These are phyloP conservation scores for Tetragonisca angustula DNA, from an alignment of 2,888 invertebrate species.

Conservation along the genomic window DNA sequence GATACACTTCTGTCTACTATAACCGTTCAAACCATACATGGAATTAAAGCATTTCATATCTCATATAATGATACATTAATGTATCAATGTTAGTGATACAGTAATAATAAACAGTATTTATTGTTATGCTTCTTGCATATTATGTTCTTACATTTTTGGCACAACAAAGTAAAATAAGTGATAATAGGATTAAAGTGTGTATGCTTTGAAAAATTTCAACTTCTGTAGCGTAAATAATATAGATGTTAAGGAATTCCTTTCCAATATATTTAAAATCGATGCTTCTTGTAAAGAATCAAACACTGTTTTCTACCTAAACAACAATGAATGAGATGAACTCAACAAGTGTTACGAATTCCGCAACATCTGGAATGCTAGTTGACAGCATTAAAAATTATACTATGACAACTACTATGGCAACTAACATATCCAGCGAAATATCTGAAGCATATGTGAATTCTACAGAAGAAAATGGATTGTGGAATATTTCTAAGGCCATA, in stretches of 20 bases:
- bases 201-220: conserved; percentile 4
- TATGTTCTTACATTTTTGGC: conserved; percentile 26
- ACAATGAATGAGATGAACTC: conserved; percentile 49
- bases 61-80: conserved; percentile 13
- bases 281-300: conserved; percentile 2
- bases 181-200: not conserved
- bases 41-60: conserved; percentile 4
- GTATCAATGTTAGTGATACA: conserved; percentile 14
- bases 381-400: conserved; percentile 49
- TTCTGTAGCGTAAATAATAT: conserved; percentile 16
- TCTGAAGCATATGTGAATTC: conserved; percentile 62
- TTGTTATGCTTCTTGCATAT: conserved; percentile 13
- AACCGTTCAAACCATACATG: not conserved
- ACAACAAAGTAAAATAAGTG: conserved; percentile 15
- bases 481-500: conserved; percentile 62
- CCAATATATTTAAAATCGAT: conserved; percentile 6
- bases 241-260: not conserved
- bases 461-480: conserved; percentile 57
- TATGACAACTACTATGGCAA: conserved; percentile 46
- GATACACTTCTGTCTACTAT: conserved; percentile 18
- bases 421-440: conserved; percentile 60
- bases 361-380: conserved; percentile 42
- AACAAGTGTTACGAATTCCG: conserved; percentile 45
- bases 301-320: conserved; percentile 8
- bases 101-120: conserved; percentile 12